phyloP scores from a whole-genome alignment of 2,113 vertebrate genomes.

The Eleginops maclovinus region DNA sequence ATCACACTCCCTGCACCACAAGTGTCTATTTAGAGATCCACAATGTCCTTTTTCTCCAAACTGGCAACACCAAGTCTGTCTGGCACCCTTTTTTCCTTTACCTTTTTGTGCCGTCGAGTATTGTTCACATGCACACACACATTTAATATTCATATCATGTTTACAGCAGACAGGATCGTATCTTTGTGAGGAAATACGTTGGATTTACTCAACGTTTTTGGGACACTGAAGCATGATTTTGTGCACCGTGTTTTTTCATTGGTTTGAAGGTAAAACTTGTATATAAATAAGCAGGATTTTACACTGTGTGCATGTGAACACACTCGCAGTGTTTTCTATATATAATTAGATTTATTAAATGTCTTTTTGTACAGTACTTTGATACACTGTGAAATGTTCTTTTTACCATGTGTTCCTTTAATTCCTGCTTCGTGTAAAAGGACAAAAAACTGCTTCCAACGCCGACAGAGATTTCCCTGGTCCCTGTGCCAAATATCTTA shows the following conservation, averaged over 20 bases:
- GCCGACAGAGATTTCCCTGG: constrained; percentile 63
- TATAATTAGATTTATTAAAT: constrained; percentile 21
- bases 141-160: background rate
- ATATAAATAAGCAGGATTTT: constrained; percentile 1
- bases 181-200: background rate
- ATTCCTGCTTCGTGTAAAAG: constrained; percentile 2
- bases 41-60: background rate
- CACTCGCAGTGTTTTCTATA: constrained; percentile 11
- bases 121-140: constrained; percentile 23
- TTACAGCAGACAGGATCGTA: constrained; percentile 8
- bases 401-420: background rate
- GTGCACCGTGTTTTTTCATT: background rate
- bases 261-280: too few species aligned
- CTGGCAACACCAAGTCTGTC: constrained; percentile 10
- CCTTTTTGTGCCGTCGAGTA: background rate
- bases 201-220: constrained; percentile 13
- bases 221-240: constrained; percentile 19
- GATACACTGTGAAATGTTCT: constrained; percentile 77
- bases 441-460: constrained; percentile 29
- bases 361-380: constrained; percentile 75
- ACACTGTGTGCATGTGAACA: constrained; percentile 41
- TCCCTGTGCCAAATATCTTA: constrained; percentile 53
- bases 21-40: background rate
- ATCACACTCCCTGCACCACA: constrained; percentile 25
- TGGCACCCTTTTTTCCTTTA: background rate